These are phyloP conservation scores for Abramis brama DNA, from an alignment of 2,113 vertebrate species.

Conservation along the genomic window DNA sequence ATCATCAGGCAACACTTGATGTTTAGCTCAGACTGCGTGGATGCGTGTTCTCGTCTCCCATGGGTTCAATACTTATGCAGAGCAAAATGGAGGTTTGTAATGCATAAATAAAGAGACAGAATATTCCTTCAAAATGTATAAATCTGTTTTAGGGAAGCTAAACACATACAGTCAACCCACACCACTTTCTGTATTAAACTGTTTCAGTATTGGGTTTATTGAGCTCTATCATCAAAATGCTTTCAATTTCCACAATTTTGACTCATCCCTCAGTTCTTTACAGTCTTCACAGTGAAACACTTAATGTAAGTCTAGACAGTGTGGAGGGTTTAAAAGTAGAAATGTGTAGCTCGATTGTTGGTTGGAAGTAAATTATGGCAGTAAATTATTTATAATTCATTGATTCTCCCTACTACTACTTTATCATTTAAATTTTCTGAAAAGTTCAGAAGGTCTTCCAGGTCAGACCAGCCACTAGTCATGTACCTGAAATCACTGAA, in stretches of 20 bases:
- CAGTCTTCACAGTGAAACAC: neutral
- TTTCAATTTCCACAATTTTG: neutral
- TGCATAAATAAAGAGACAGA: neutral
- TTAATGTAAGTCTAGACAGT: neutral
- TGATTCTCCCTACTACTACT: too few relatives aligned
- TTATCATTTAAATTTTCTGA: too few relatives aligned
- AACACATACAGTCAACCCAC: neutral
- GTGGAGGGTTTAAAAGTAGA: neutral
- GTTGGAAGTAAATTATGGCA: neutral
- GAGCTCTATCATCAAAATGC: neutral
- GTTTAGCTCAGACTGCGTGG: neutral
- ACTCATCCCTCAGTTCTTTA: neutral
- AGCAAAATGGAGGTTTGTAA: neutral
- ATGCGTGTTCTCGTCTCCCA: neutral
- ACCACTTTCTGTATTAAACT: neutral
- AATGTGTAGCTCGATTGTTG: neutral
- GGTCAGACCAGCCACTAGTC: too few relatives aligned
- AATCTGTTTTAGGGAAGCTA: neutral
- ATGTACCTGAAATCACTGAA: too few relatives aligned
- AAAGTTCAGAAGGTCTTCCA: too few relatives aligned
- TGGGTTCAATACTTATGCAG: neutral
- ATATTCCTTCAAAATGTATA: neutral
- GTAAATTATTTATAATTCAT: too few relatives aligned
- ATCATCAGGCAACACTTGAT: conserved; percentile 20
- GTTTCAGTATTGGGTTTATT: neutral